Conservation (phyloP, 1,140 invertebrate species). For the Danaus plexippus region DNA sequence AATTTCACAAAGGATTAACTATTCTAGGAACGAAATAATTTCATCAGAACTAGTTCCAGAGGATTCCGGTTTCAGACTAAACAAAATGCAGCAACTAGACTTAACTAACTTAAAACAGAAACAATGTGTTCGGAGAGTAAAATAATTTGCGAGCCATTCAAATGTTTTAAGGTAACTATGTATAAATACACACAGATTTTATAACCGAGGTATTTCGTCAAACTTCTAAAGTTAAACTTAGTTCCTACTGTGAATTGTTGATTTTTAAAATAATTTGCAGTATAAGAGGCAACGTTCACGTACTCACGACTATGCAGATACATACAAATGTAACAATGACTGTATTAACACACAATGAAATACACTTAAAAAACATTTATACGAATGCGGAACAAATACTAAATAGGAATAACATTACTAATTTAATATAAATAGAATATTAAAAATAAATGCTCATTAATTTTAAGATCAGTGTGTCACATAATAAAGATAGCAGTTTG, state of each 20-base stretch:
- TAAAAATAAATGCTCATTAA: not conserved
- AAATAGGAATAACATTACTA: no score
- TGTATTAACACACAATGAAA: no score
- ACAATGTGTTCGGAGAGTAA: constrained; percentile 19
- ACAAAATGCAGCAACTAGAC: not conserved
- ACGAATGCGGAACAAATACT: no score
- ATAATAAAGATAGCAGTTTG: constrained; percentile 6
- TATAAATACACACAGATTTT: constrained; percentile 9
- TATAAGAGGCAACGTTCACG: constrained; percentile 6
- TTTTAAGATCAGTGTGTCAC: not conserved
- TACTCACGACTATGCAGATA: constrained; percentile 16
- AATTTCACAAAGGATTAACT: no score
- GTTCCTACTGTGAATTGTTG: no score
- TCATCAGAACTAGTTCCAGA: no score
- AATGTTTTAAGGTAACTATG: constrained; percentile 17
- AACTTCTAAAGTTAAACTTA: not conserved
- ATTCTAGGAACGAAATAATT: no score
- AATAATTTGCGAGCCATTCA: constrained; percentile 30
- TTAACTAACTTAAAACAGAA: constrained; percentile 10
- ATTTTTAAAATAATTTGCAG: constrained; percentile 6
- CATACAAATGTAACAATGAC: no score
- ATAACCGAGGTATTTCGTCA: constrained; percentile 2
- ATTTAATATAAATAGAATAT: no score
- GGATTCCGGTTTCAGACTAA: not conserved
- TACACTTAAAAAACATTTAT: not conserved